phyloP scores from a whole-genome alignment of 2,113 vertebrate species.

The Sardina pilchardus region DNA sequence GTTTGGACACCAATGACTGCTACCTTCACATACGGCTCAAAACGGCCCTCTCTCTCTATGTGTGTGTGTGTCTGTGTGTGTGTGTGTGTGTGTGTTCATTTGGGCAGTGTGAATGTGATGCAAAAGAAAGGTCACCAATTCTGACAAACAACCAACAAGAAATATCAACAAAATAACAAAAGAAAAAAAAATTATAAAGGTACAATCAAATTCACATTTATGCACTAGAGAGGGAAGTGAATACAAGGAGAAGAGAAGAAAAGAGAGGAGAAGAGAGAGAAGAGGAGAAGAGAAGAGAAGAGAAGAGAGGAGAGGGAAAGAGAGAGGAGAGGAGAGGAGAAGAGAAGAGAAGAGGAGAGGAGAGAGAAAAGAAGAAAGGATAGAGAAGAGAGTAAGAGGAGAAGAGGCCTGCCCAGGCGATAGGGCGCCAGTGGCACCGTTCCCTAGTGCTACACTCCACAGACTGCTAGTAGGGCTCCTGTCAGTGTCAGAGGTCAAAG shows the following conservation, averaged over 20 bases:
- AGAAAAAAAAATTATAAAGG: neutral
- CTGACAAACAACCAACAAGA: neutral
- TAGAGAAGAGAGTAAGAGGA: neutral
- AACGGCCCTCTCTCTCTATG: neutral
- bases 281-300: neutral
- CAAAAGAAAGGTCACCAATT: neutral
- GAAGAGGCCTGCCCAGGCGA: neutral
- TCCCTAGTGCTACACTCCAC: neutral
- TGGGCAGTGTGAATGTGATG: neutral
- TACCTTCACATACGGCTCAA: neutral
- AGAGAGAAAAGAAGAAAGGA: neutral
- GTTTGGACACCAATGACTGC: neutral
- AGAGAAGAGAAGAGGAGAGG: neutral
- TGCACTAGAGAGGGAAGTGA: neutral
- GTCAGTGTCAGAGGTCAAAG: neutral
- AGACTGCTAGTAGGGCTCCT: slow-evolving; percentile 11
- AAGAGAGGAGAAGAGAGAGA: neutral
- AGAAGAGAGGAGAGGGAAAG: neutral
- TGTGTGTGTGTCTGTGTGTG: neutral
- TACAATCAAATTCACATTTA: neutral
- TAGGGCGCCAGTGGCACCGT: neutral
- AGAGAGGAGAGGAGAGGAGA: too few species aligned
- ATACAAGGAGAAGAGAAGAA: neutral
- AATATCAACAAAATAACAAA: neutral
- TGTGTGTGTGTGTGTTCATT: neutral